Conservation (phyloP, 2,113 vertebrate genomes). For the Hippotragus niger region DNA sequence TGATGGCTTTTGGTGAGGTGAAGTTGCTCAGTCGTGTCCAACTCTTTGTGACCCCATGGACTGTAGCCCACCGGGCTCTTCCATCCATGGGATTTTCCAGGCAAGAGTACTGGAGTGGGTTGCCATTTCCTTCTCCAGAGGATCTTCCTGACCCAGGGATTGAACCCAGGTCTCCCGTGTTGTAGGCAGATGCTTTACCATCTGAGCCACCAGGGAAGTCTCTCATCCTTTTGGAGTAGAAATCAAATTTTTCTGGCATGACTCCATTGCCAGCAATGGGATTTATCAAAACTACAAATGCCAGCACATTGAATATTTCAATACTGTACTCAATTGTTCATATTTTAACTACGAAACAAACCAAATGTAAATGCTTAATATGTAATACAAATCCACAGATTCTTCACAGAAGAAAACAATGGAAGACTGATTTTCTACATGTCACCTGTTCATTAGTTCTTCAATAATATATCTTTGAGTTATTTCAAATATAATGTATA, state of each 20-base stretch:
- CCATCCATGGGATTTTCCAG: no score
- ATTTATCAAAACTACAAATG: slow-evolving; percentile 69
- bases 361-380: slow-evolving; percentile 66
- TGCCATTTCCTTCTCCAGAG: no score
- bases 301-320: slow-evolving; percentile 63
- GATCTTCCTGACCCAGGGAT: no score
- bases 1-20: neutral
- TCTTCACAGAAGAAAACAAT: slow-evolving; percentile 86
- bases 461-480: slow-evolving; percentile 57
- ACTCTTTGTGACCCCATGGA: no score
- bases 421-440: slow-evolving; percentile 53
- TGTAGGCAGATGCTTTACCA: no score
- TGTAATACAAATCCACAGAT: slow-evolving; percentile 73
- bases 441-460: slow-evolving; percentile 62
- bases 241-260: slow-evolving; percentile 54
- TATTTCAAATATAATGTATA: slow-evolving; percentile 57
- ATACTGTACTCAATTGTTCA: slow-evolving; percentile 27
- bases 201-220: neutral
- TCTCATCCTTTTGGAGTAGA: slow-evolving; percentile 43
- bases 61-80: no score
- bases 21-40: no score
- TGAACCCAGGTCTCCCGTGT: no score
- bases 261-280: slow-evolving; percentile 82
- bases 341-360: slow-evolving; percentile 70
- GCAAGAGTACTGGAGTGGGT: no score